A percentile compares a stretch with the other conserved stretches of the same genome.
These are phyloP conservation scores for Gymnarchus niloticus DNA, from an alignment of 2,113 vertebrate species.

Conservation along the genomic window DNA sequence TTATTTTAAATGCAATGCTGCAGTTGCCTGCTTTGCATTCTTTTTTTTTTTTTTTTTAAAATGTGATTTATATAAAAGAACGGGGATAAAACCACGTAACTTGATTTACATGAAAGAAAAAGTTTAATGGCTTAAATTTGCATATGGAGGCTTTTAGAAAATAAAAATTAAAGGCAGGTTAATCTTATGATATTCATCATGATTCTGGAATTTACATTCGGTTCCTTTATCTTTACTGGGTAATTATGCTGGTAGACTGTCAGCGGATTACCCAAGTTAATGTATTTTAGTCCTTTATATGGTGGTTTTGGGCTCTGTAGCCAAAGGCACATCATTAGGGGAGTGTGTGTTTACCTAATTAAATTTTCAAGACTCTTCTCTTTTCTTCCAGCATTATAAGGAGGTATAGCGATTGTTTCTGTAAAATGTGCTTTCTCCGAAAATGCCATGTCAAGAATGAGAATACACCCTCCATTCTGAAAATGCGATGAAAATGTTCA, in stretches of 20 bases:
- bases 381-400: neutral
- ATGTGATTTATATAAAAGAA: neutral
- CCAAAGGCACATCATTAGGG: neutral
- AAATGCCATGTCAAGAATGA: neutral
- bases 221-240: neutral
- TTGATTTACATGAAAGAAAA: neutral
- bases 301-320: neutral
- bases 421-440: neutral
- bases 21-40: neutral
- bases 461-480: neutral
- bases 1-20: neutral
- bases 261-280: neutral
- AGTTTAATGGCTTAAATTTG: constrained; percentile 6
- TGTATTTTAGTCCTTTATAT: neutral
- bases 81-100: neutral
- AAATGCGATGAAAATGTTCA: neutral
- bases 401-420: neutral
- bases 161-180: neutral
- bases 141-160: neutral
- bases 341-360: neutral
- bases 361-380: neutral
- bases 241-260: neutral
- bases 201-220: neutral
- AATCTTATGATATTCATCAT: neutral
- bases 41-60: neutral